phyloP scores from a whole-genome alignment of 2,888 invertebrate genomes.

The Pterostichus madidus region DNA sequence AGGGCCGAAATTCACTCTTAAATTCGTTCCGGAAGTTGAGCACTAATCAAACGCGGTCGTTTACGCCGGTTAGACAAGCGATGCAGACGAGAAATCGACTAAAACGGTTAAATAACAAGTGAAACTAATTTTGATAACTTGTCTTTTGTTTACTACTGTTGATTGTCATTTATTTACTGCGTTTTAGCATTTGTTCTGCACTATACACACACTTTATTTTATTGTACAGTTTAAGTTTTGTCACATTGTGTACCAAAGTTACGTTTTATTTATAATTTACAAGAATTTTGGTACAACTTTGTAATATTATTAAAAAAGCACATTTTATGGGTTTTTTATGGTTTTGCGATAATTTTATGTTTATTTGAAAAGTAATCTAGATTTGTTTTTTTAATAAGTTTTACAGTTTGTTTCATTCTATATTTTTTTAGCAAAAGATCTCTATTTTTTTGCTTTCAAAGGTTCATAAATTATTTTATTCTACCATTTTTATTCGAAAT shows the following conservation, averaged over 20 bases:
- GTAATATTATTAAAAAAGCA: not conserved
- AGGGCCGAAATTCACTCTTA: not conserved
- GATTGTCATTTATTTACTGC: not conserved
- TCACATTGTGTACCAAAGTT: slow-evolving; percentile 18
- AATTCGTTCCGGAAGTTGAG: slow-evolving; percentile 9
- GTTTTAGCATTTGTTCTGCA: slow-evolving; percentile 12
- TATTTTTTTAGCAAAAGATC: too few relatives aligned
- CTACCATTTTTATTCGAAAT: too few relatives aligned
- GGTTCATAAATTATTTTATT: too few relatives aligned
- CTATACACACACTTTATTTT: not conserved
- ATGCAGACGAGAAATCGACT: slow-evolving; percentile 53
- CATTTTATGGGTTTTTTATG: not conserved
- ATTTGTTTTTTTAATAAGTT: not conserved
- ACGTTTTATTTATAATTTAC: slow-evolving; percentile 6
- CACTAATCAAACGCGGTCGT: not conserved
- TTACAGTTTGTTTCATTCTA: too few relatives aligned
- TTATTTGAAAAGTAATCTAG: not conserved
- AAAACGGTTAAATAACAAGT: slow-evolving; percentile 48
- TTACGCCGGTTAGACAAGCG: slow-evolving; percentile 36
- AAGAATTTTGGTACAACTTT: not conserved
- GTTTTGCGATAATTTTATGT: not conserved
- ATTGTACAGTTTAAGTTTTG: not conserved
- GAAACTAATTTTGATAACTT: not conserved
- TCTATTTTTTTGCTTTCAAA: too few relatives aligned
- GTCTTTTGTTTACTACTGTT: not conserved